phyloP scores from a whole-genome alignment of 2,113 vertebrate genomes.

The Saguinus midas region DNA sequence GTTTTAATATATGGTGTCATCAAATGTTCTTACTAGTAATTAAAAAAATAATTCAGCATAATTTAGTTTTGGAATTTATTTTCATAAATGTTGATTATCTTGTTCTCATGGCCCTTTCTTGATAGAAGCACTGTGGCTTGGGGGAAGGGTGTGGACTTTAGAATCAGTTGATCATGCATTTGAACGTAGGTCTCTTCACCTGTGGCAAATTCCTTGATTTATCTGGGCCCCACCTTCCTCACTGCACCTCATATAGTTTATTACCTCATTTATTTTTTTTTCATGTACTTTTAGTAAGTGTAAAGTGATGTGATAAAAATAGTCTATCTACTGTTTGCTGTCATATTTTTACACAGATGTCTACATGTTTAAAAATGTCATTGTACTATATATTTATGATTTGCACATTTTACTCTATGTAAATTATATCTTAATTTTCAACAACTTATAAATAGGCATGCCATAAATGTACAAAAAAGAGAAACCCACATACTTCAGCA shows the following conservation, averaged over 20 bases:
- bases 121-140: background rate
- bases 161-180: background rate
- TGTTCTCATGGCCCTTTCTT: background rate
- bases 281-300: background rate
- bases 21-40: background rate
- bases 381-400: background rate
- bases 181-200: background rate
- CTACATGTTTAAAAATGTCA: background rate
- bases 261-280: background rate
- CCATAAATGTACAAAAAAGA: background rate
- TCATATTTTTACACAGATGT: background rate
- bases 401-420: background rate
- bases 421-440: background rate
- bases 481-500: background rate
- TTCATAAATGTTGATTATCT: background rate
- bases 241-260: background rate
- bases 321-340: background rate
- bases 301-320: background rate
- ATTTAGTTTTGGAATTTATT: background rate
- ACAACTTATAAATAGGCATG: background rate
- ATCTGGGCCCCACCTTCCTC: background rate
- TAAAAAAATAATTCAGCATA: background rate
- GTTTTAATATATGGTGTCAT: background rate
- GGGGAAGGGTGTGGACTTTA: background rate
- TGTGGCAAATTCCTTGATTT: background rate